Base-by-base conservation (phyloP, 2,113 vertebrate genomes). In the Marmota flaviventris region DNA sequence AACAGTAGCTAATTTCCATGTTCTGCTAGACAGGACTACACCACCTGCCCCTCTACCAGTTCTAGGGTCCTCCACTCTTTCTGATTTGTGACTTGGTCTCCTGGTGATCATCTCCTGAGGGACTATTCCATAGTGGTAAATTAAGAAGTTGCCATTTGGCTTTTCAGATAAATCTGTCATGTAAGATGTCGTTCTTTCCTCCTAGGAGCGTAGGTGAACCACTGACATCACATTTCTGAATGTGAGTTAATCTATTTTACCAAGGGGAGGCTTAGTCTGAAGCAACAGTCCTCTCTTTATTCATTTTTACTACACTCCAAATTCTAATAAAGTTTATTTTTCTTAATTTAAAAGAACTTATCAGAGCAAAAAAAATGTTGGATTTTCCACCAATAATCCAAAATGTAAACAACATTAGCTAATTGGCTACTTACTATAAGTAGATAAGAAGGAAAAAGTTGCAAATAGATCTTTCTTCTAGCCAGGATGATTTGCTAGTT, bases 11-110 rank as follows among this genome's bases (percentile, higher is more conserved):
- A 72, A 97, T 91, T 87, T 96, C 58, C 10, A 58, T n/a, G 85
- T 84, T 77, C 77, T 45, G 17, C 12, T 67, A 94, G 88, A 25
- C 1, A 53, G 39, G 56, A 77, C 51, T 58, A 27, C 32, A 14
- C 22, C 5, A 13, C 4, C 3, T 4, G 5, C 32, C 25, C 16
- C 14, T 39, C 70, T 79, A 16, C 63, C 67, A 79, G 34, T 92
- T 85, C 25, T 63, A 75, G 58, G 37, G 58, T 69, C 67, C 67
- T 92, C 65, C 86, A 61, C 87, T 93, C 84, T 56, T 93, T 65
- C 69, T 95, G 84, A 96, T 96, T 95, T 97, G 96, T 94, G 92
- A 56, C 73, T 93, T 56, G 48, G 58, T 89, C 29, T 92, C n/a
- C 48, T 73, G 56, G 39, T 87, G 92, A 92, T 92, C 92, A 58